Base-by-base conservation (phyloP, 2,888 invertebrate species). In the Rapana venosa region DNA sequence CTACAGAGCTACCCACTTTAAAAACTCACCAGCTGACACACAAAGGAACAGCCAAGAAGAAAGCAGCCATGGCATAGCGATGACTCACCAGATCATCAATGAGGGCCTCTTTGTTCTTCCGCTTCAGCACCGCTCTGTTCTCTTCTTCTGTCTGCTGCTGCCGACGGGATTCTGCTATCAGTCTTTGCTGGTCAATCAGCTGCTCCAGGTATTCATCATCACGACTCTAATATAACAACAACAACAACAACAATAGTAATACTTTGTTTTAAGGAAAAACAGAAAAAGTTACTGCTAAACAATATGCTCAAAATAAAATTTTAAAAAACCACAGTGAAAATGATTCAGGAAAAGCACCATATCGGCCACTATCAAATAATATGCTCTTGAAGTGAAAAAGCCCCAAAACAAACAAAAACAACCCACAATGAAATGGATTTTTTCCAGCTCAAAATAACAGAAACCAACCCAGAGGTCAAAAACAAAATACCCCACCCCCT, bases 201-300 rank as follows among this genome's bases (percentile, higher is more conserved):
- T 92, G 91, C 95, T 98, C 98, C 87, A 99, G 96, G 95, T 98
- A 98, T 94, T 98, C 97, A 95, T 99, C 98, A 94, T 98, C 98
- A 93, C 98, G 97, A 88, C 96, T 96, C 92, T 96, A 92, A 26
- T 94, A 92, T 89, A 94, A 94, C 70, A 93, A 89, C 47, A 47
- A 8, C 47, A 47, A 47, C 35, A n/a, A 81, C 6, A 30, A 13
- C 20, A 22, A 61, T 32, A 35, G 35, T 85, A 26, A 26, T 61
- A 26, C 35, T 13, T 66, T 88, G 15, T 26, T 26, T 58, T 8
- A 87, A 22, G 22, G 15, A 87, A 66, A 30, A 61, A 47, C 17
- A 13, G 11, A 74, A n/a, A 47, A 47, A 8, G 47, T 8, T 47
- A 47, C 47, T 47, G 47, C 47, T 47, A 47, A 2, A 47, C 47